Percentiles rank a stretch among this genome's conserved stretches.
phyloP scores from a whole-genome alignment of 23 tunicate species.

The Botrylloides violaceus region DNA sequence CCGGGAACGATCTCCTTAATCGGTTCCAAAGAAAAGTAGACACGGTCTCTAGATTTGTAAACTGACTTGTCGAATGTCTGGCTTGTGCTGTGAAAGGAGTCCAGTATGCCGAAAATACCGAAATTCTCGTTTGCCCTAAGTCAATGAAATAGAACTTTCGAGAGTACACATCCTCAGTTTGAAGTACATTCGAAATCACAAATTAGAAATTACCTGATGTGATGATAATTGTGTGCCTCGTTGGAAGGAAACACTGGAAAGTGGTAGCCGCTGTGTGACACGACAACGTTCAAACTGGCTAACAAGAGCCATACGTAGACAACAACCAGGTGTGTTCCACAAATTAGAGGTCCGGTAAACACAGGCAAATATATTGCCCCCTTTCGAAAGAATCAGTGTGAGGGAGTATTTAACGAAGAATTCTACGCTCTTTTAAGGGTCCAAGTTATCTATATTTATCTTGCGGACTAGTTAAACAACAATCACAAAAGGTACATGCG shows the following conservation, averaged over 20 bases:
- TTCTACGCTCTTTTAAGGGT: background rate
- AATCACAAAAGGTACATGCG: no score
- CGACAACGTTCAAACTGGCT: constrained; percentile 35
- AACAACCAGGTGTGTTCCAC: constrained; percentile 38
- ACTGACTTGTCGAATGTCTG: constrained; percentile 29
- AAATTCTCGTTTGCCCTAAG: constrained; percentile 50
- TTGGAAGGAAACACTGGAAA: constrained; percentile 58
- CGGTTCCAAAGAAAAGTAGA: constrained; percentile 47
- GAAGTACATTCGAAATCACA: background rate
- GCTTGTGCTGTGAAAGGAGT: constrained; percentile 49
- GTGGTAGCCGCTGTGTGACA: constrained; percentile 72
- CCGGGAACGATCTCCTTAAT: constrained; percentile 28
- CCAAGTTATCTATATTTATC: no score
- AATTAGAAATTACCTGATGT: constrained; percentile 39
- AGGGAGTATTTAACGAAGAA: background rate
- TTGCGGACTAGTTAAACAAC: no score
- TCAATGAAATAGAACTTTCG: background rate
- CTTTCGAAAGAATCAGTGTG: no score
- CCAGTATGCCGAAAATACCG: constrained; percentile 60
- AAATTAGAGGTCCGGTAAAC: constrained; percentile 32
- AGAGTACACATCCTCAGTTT: background rate
- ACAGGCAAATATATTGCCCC: constrained; percentile 37
- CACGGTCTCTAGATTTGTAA: constrained; percentile 48
- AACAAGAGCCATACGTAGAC: constrained; percentile 45
- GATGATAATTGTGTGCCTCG: constrained; percentile 66